Conservation (phyloP, 2,113 vertebrate genomes). For the Festucalex cinctus region DNA sequence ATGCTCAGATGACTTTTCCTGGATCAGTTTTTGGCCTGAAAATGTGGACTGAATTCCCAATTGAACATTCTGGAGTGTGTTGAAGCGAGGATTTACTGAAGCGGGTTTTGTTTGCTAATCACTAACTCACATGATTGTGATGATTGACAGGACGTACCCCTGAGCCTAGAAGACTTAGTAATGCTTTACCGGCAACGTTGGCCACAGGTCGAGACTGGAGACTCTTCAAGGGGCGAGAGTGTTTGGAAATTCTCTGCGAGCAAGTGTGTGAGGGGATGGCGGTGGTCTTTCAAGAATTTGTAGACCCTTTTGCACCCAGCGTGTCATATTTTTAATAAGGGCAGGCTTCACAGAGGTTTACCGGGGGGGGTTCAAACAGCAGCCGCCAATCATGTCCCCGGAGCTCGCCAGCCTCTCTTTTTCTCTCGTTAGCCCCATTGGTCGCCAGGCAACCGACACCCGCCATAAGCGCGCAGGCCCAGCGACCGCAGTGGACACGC, state of each 20-base stretch:
- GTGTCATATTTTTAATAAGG: conserved; percentile 65
- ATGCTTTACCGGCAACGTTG: not conserved
- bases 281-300: conserved; percentile 52
- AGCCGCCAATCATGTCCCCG: not conserved
- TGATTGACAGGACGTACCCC: conserved; percentile 48
- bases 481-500: not conserved
- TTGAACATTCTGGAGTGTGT: not conserved
- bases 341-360: conserved; percentile 6
- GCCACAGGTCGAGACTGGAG: conserved; percentile 23
- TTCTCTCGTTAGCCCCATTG: not conserved
- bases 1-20: too few relatives aligned
- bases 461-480: not conserved
- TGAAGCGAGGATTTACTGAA: not conserved
- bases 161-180: not conserved
- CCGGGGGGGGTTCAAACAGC: conserved; percentile 30
- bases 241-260: conserved; percentile 21
- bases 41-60: too few relatives aligned
- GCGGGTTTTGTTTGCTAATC: conserved; percentile 11
- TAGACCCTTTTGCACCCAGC: conserved; percentile 55
- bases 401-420: not conserved
- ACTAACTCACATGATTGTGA: not conserved
- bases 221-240: conserved; percentile 21
- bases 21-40: too few relatives aligned
- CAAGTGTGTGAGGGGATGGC: conserved; percentile 18
- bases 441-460: not conserved